Evolutionary conservation across 2,797 vertebrate species (phyloP).

Genomic region (Onychomys leucogaster): DNA sequence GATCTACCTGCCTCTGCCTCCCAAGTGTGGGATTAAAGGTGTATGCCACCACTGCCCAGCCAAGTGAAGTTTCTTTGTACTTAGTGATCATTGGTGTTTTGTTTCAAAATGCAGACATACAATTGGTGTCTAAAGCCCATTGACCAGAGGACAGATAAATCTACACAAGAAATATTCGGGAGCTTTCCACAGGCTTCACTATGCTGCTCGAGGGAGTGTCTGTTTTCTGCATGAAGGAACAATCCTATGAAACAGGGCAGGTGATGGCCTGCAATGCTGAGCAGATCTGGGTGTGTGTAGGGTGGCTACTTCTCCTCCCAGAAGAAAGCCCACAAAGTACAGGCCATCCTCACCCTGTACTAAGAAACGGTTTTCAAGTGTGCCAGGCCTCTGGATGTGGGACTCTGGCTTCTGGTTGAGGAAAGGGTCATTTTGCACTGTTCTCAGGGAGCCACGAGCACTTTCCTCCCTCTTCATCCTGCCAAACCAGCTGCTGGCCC

Average conservation of each 20-base stretch:
- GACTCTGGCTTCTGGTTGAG: not conserved
- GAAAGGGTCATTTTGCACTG: not conserved
- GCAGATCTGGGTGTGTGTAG: not conserved
- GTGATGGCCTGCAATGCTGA: not conserved
- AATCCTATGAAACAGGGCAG: not conserved
- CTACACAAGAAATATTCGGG: not conserved
- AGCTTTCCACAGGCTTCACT: not conserved
- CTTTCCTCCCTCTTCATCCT: not conserved
- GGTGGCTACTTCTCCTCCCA: not conserved
- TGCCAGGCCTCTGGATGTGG: not conserved
- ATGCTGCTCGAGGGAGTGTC: not conserved
- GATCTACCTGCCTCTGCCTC: not conserved
- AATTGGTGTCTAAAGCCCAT: not conserved
- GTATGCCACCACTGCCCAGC: too few relatives aligned
- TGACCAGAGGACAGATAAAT: not conserved
- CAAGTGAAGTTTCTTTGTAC: not conserved
- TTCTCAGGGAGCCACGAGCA: not conserved
- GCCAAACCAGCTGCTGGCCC: not conserved
- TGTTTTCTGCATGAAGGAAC: not conserved
- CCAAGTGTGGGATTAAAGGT: not conserved
- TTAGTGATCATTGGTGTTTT: not conserved
- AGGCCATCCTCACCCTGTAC: not conserved
- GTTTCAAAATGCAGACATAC: not conserved
- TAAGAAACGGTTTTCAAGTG: not conserved
- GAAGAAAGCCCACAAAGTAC: not conserved